Evolutionary conservation across 2,888 invertebrate species (phyloP).

Genomic region (Pterostichus madidus): DNA sequence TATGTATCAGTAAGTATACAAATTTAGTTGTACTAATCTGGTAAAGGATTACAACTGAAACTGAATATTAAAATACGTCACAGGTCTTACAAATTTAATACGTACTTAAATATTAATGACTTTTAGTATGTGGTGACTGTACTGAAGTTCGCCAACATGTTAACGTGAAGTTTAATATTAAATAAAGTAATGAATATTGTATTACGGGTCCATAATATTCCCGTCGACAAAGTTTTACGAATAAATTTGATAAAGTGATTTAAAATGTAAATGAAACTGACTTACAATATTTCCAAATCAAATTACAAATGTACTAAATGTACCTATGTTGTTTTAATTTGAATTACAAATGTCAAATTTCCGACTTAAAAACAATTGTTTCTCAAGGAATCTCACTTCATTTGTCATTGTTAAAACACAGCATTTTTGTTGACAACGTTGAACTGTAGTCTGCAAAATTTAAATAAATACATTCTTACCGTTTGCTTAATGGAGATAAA

Average conservation of each 20-base stretch:
- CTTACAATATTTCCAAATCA: slow-evolving; percentile 36
- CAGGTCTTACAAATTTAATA: too few relatives aligned
- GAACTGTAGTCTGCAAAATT: slow-evolving; percentile 36
- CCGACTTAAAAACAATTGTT: neutral
- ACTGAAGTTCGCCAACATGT: too few relatives aligned
- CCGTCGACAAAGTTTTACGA: neutral
- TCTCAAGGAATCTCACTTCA: slow-evolving; percentile 20
- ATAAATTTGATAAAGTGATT: slow-evolving; percentile 22
- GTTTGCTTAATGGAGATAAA: slow-evolving; percentile 60
- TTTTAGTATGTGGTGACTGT: neutral
- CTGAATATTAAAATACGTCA: too few relatives aligned
- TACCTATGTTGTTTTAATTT: slow-evolving; percentile 34
- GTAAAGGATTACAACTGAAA: too few relatives aligned
- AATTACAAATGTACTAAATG: slow-evolving; percentile 40
- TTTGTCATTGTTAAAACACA: slow-evolving; percentile 32
- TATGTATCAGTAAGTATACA: too few relatives aligned
- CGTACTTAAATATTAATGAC: neutral
- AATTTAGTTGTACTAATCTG: too few relatives aligned
- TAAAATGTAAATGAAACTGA: slow-evolving; percentile 34
- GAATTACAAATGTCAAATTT: slow-evolving; percentile 53
- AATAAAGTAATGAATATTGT: slow-evolving; percentile 15
- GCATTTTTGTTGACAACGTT: slow-evolving; percentile 50
- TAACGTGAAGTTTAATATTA: too few relatives aligned
- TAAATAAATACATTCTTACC: slow-evolving; percentile 58
- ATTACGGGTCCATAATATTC: slow-evolving; percentile 1